Conservation (phyloP, 2,888 invertebrate genomes). For the Drosophila koepferae region DNA sequence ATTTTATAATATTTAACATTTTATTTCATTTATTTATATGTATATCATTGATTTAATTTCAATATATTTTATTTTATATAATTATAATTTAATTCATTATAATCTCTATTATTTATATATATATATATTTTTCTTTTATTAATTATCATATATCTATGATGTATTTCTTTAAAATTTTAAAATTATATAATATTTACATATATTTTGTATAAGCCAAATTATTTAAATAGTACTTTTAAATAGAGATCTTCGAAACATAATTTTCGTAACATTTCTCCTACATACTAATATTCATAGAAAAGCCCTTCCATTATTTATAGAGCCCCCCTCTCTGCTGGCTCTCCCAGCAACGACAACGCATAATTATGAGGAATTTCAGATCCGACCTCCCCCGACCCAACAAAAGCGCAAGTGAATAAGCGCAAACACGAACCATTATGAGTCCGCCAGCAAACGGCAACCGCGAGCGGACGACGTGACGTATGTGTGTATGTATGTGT, state of each 20-base stretch:
- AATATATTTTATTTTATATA: too few relatives aligned
- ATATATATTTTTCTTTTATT: too few relatives aligned
- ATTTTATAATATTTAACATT: too few relatives aligned
- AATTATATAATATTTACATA: not conserved
- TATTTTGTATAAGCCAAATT: too few relatives aligned
- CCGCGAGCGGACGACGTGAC: constrained; percentile 28
- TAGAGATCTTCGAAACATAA: too few relatives aligned
- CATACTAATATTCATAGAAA: not conserved
- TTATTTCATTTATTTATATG: too few relatives aligned
- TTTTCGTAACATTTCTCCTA: too few relatives aligned
- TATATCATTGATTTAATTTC: too few relatives aligned
- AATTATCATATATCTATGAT: not conserved
- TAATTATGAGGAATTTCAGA: constrained; percentile 65
- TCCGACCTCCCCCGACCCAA: constrained; percentile 15
- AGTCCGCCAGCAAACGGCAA: not conserved
- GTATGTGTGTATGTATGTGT: constrained; percentile 40
- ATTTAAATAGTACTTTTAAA: too few relatives aligned
- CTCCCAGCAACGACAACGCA: constrained; percentile 45
- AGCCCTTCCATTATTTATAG: not conserved
- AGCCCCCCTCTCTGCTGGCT: constrained; percentile 18
- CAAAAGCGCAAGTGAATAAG: constrained; percentile 75
- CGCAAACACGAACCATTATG: constrained; percentile 62
- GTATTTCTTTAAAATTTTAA: not conserved
- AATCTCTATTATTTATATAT: too few relatives aligned
- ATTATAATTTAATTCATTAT: too few relatives aligned